A percentile compares a stretch with the other conserved stretches of the same genome.
phyloP scores from a whole-genome alignment of 2,888 invertebrate genomes.

The Troides aeacus region DNA sequence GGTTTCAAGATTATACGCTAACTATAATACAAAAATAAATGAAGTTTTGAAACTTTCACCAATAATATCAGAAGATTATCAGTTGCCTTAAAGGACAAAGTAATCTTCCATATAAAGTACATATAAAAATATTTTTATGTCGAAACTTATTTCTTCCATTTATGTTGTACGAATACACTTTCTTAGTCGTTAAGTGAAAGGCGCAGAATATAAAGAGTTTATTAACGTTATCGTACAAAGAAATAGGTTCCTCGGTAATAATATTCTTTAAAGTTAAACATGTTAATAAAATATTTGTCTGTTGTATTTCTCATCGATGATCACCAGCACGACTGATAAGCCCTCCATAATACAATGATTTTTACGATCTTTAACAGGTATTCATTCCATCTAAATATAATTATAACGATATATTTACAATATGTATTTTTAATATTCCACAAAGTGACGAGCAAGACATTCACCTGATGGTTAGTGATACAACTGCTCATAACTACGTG shows the following conservation, averaged over 20 bases:
- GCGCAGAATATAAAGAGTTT: neutral
- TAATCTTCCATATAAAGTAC: too few species aligned
- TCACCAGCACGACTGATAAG: neutral
- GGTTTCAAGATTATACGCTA: too few species aligned
- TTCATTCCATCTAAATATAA: neutral
- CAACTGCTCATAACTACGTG: too few species aligned
- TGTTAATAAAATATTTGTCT: too few species aligned
- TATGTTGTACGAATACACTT: neutral
- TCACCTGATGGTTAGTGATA: too few species aligned
- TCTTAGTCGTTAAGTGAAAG: slow-evolving; percentile 1
- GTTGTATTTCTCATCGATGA: neutral
- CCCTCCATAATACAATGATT: neutral
- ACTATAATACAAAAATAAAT: neutral
- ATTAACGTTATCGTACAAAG: neutral
- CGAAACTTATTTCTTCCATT: too few species aligned
- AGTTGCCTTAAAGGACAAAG: too few species aligned
- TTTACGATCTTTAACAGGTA: neutral
- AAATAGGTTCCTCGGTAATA: neutral
- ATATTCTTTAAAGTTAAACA: too few species aligned
- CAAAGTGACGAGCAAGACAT: too few species aligned
- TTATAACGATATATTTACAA: neutral
- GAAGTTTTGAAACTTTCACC: neutral
- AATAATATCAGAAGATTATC: neutral
- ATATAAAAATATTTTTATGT: too few species aligned
- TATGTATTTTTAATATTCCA: too few species aligned